Conservation (phyloP, 2,888 invertebrate species). For the Tetranychus truncatus region DNA sequence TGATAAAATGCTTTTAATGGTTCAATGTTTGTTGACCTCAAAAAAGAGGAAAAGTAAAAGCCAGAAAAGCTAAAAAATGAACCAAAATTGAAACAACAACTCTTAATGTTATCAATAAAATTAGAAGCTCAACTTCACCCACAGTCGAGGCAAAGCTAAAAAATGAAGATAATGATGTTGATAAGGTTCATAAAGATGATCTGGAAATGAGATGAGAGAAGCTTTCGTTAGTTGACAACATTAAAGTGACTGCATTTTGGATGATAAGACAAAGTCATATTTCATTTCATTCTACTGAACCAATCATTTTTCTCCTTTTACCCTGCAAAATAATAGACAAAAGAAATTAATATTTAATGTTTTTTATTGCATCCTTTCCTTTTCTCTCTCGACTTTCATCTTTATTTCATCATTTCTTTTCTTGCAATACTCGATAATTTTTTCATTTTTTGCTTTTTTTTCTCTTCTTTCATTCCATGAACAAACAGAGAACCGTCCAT, state of each 20-base stretch:
- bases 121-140: not conserved
- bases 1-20: no score
- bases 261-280: not conserved
- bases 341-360: no score
- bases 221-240: not conserved
- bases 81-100: not conserved
- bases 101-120: not conserved
- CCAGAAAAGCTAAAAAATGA: not conserved
- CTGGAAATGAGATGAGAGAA: not conserved
- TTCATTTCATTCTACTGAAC: not conserved
- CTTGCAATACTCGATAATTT: not conserved
- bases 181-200: not conserved
- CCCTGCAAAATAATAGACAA: not conserved
- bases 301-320: not conserved
- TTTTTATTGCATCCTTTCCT: no score
- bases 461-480: not conserved
- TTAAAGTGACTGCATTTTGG: not conserved
- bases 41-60: not conserved
- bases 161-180: not conserved
- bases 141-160: not conserved
- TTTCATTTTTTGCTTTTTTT: not conserved
- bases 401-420: not conserved
- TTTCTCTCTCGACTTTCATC: not conserved
- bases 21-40: not conserved
- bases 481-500: conserved; percentile 19